Base-by-base conservation (phyloP, 2,113 vertebrate genomes). In the Rhinolophus sinicus region DNA sequence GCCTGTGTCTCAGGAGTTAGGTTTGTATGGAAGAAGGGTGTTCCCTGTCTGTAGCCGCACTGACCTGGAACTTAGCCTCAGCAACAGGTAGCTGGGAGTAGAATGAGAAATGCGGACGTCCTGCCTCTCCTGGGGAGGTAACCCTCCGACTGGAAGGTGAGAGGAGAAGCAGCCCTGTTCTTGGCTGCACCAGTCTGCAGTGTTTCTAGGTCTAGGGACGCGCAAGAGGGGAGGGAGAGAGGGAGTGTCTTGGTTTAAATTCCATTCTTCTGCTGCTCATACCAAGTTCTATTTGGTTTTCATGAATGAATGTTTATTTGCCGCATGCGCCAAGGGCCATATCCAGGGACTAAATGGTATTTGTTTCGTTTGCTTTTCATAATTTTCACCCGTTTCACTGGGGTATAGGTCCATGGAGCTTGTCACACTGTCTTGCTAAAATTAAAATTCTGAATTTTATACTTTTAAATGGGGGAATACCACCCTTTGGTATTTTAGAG, bases 341-440 rank as follows among this genome's bases (percentile, higher is more conserved):
- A 86, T 88, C 85, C 60, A 85, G 26, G 94, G 60, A 88, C 30
- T 26, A 56, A 70, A 72, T 88, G 26, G 5, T 77, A 18, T 83
- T 83, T 88, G 50, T 33, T 76, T 33, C 38, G 7, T 88, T 88
- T 60, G 1, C 52, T 47, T 90, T 73, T 85, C 56, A 62, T 40
- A 47, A 75, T 90, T 93, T 82, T 76, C 21, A 72, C 14, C 22
- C 50, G 18, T 90, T 96, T 94, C 64, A 19, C 30, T 92, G 62
- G 14, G n/a, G 44, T 52, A 1, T 56, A n/a, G 22, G 11, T 69
- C 65, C 21, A 10, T n/a, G 64, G 38, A 94, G 28, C 5, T 52
- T 35, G 19, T 95, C 47, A 67, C 1, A 11, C 28, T 93, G 1
- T 35, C 40, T n/a, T 96, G 2, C 12, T 86, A 11, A 28, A 89